Evolutionary conservation across 2,888 invertebrate species (phyloP), one percentile per base, ranked within the genome.

Genomic region (Meandrusa payeni): DNA sequence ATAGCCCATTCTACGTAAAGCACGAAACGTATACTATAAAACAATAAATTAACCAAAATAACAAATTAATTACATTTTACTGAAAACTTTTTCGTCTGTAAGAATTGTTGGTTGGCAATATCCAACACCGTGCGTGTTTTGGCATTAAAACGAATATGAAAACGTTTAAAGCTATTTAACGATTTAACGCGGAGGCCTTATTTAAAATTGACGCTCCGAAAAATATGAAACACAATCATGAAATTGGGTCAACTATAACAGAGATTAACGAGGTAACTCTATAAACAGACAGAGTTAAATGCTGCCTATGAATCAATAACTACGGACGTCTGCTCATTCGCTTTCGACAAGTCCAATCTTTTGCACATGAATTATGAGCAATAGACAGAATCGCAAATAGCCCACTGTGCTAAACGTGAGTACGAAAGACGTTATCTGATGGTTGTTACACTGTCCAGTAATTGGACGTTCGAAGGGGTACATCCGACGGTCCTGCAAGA

Each of bases 231-330:
- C 52, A 51, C 49, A 51, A 51, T 61, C 52, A 54, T 55, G 60
- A 63, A 77, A 66, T 54, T 74, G 48, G 80, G 79, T 70, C 76
- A 71, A 46, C 55, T 51, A 60, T 61, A 52, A 40, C 59, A 63
- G 53, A 59, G 57, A 64, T 59, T 56, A 57, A 65, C 51, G 59
- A 57, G 56, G 61, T 64, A 52, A 36, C 27, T 27, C 17, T 33
- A 24, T 24, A 41, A 47, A 51, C 55, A 55, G 47, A 20, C 53
- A 45, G 12, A 7, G 12, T 39, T 24, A 26, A 12, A 13, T 15
- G 13, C 26, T 20, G 9, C 29, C 23, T 24, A 32, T 27, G 10
- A 24, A 20, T 26, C 32, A 32, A 32, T 37, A 15, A 13, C 7
- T 15, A 10, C 34, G 11, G 22, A 26, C 24, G 9, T 44, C 27